phyloP scores from a whole-genome alignment of 1,140 invertebrate species.

The Heliconius congener region DNA sequence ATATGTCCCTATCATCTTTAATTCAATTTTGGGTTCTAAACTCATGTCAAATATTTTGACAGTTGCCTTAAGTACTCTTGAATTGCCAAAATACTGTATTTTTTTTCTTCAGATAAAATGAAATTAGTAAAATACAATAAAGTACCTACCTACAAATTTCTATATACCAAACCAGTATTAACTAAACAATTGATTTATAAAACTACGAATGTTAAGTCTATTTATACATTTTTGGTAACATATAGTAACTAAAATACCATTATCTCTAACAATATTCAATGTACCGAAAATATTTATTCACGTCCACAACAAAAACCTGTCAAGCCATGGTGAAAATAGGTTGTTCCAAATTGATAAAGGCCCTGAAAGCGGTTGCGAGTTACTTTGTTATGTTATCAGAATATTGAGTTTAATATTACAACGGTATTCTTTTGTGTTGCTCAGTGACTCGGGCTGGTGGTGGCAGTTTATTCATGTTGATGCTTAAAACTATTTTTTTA shows the following conservation, averaged over 20 bases:
- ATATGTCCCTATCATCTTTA: too few species aligned
- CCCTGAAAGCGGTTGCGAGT: slow-evolving; percentile 5
- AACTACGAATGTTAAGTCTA: not conserved
- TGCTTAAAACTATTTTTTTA: not conserved
- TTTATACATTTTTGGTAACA: not conserved
- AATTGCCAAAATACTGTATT: too few species aligned
- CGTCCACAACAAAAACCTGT: slow-evolving; percentile 8
- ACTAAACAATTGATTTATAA: not conserved
- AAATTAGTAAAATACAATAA: too few species aligned
- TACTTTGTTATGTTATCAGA: slow-evolving; percentile 10
- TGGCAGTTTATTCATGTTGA: not conserved
- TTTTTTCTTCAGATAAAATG: too few species aligned
- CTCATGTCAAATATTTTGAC: not conserved
- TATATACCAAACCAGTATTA: too few species aligned
- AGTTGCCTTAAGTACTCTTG: not conserved
- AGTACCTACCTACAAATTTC: too few species aligned
- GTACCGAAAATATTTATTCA: slow-evolving; percentile 8
- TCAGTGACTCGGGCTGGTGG: not conserved
- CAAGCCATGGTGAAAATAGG: slow-evolving; percentile 16
- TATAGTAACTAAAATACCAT: not conserved
- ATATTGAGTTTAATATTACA: slow-evolving; percentile 6
- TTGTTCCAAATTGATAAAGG: slow-evolving; percentile 24
- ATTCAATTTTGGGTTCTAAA: not conserved
- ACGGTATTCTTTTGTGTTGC: not conserved
- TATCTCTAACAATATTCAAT: not conserved